These are phyloP conservation scores for Hirtodrosophila alboralis DNA, from an alignment of 2,888 invertebrate species.

Conservation along the genomic window DNA sequence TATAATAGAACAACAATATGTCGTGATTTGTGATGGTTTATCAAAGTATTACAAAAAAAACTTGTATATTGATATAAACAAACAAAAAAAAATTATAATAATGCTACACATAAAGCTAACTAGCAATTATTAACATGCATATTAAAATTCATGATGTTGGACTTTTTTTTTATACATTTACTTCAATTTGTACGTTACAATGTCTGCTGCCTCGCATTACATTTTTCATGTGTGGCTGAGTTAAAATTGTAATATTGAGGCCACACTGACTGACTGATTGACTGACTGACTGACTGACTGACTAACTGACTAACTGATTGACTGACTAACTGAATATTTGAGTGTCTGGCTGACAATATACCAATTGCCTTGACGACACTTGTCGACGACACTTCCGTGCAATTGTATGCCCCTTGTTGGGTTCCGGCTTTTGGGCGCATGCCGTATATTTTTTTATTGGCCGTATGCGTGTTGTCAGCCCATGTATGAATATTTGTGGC, in stretches of 20 bases:
- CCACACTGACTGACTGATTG: no score
- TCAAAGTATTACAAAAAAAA: no score
- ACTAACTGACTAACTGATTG: slow-evolving; percentile 20
- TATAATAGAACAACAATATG: neutral
- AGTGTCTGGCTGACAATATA: slow-evolving; percentile 54
- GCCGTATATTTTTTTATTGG: slow-evolving; percentile 68
- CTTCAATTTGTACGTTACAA: no score
- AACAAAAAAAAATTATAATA: no score
- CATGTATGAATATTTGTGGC: slow-evolving; percentile 80
- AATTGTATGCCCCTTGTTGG: slow-evolving; percentile 69
- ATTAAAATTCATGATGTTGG: slow-evolving; percentile 8
- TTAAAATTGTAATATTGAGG: slow-evolving; percentile 38
- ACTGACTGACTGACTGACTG: slow-evolving; percentile 17
- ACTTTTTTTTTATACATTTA: slow-evolving; percentile 3
- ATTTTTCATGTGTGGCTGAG: slow-evolving; percentile 44
- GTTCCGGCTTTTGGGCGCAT: slow-evolving; percentile 56
- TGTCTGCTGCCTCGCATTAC: slow-evolving; percentile 17
- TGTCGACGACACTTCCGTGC: slow-evolving; percentile 78
- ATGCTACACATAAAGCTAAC: neutral
- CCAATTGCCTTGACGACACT: slow-evolving; percentile 79
- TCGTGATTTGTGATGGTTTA: neutral
- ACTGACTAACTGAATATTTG: slow-evolving; percentile 52
- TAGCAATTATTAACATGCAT: slow-evolving; percentile 10
- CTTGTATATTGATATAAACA: no score
- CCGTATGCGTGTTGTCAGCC: slow-evolving; percentile 77